Evolutionary conservation across 1,140 invertebrate species (phyloP).

Genomic region (Hyphantria cunea): DNA sequence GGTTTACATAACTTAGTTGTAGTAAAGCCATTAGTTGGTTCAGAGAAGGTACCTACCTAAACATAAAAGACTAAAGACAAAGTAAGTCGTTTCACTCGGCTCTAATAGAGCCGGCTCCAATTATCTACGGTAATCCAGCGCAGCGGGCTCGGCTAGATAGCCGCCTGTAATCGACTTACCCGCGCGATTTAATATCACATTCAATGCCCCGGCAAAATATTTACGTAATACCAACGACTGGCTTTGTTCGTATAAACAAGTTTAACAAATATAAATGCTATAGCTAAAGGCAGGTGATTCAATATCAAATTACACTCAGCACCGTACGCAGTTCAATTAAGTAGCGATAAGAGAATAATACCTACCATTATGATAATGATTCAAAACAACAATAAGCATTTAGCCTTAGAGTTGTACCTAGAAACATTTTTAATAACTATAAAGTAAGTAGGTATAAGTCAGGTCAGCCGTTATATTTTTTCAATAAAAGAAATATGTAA

Average conservation of each 20-base stretch:
- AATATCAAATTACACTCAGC: slow-evolving; percentile 2
- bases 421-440: too few relatives aligned
- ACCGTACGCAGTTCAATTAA: too few relatives aligned
- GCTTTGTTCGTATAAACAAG: slow-evolving; percentile 37
- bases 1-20: slow-evolving; percentile 18
- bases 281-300: slow-evolving; percentile 12
- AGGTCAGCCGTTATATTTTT: too few relatives aligned
- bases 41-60: slow-evolving; percentile 14
- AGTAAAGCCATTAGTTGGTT: slow-evolving; percentile 27
- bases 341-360: too few relatives aligned
- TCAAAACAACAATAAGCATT: too few relatives aligned
- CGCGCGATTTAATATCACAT: slow-evolving; percentile 64
- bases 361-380: too few relatives aligned
- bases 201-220: slow-evolving; percentile 61
- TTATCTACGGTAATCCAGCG: slow-evolving; percentile 58
- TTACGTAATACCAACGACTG: slow-evolving; percentile 47
- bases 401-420: too few relatives aligned
- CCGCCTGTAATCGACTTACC: slow-evolving; percentile 60
- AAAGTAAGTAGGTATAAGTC: too few relatives aligned
- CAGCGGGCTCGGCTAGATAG: slow-evolving; percentile 52
- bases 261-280: slow-evolving; percentile 17
- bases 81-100: slow-evolving; percentile 35
- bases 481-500: too few relatives aligned
- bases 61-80: slow-evolving; percentile 47
- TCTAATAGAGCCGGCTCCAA: slow-evolving; percentile 44